Percentiles rank a stretch among this genome's conserved stretches.
Evolutionary conservation across 2,888 invertebrate genomes (phyloP).

Genomic region (Willowsia nigromaculata): DNA sequence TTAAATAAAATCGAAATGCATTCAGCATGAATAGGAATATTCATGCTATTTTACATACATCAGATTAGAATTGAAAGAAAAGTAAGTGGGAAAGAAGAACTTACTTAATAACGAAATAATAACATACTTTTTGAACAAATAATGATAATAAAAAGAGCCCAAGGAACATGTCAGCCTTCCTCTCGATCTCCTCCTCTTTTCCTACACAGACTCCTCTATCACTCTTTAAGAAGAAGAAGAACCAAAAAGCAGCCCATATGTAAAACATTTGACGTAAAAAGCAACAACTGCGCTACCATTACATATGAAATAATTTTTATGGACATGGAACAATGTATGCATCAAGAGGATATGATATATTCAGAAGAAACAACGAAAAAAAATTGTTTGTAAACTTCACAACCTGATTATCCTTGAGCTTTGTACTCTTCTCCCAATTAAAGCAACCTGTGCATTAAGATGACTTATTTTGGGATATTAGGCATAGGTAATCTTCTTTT

Average conservation of each 20-base stretch:
- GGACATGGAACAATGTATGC: not conserved
- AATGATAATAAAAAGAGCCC: conserved; percentile 56
- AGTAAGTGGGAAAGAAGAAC: conserved; percentile 14
- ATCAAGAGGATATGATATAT: not conserved
- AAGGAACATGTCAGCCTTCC: conserved; percentile 69
- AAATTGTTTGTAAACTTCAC: conserved; percentile 2
- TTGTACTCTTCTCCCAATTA: conserved; percentile 61
- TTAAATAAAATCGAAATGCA: not conserved
- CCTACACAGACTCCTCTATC: not conserved
- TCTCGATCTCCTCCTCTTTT: conserved; percentile 28
- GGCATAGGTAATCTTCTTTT: too few species aligned
- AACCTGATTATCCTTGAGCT: conserved; percentile 70
- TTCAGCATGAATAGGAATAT: not conserved
- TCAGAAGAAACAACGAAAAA: conserved; percentile 9
- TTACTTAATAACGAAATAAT: conserved; percentile 42
- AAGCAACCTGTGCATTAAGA: not conserved
- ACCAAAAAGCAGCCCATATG: not conserved
- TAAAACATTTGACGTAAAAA: not conserved
- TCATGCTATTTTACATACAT: conserved; percentile 1
- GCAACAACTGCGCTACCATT: too few species aligned
- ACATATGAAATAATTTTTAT: too few species aligned
- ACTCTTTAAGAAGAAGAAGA: not conserved
- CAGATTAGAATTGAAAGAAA: not conserved
- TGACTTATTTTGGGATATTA: too few species aligned
- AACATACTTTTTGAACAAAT: conserved; percentile 31